A percentile compares a stretch with the other conserved stretches of the same genome.
Evolutionary conservation across 92 coral and sea anemone species (phyloP).

Genomic region (Chrysogorgia sp.): DNA sequence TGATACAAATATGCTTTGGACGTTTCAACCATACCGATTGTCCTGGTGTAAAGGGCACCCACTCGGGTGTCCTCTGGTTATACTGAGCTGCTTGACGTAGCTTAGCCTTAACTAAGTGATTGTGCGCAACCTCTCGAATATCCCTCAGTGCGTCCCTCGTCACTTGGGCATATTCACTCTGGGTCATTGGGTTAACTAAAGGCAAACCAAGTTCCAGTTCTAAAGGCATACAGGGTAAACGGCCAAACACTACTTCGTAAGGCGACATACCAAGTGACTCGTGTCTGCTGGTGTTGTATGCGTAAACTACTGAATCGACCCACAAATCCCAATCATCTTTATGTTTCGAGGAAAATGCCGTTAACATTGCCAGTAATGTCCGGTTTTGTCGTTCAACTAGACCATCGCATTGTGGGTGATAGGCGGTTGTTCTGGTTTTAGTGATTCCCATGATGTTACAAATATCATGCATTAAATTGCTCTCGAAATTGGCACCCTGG

Average conservation of each 20-base stretch:
- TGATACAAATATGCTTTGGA: too few relatives aligned
- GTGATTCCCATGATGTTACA: constrained; percentile 55
- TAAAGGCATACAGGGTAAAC: constrained; percentile 43
- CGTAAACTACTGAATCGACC: constrained; percentile 44
- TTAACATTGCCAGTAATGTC: constrained; percentile 33
- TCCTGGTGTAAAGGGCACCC: too few relatives aligned
- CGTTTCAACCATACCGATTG: too few relatives aligned
- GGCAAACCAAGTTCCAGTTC: constrained; percentile 51
- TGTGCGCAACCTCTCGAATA: not conserved
- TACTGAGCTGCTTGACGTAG: too few relatives aligned
- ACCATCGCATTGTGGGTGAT: constrained; percentile 54
- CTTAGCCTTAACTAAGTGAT: constrained; percentile 22
- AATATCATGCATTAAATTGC: constrained; percentile 53
- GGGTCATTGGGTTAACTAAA: constrained; percentile 6
- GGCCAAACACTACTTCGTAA: constrained; percentile 46
- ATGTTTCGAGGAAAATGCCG: constrained; percentile 29
- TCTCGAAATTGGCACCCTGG: constrained; percentile 62
- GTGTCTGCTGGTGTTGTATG: constrained; percentile 48
- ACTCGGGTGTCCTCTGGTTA: too few relatives aligned
- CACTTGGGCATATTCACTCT: constrained; percentile 4
- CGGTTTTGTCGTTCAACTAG: constrained; percentile 52
- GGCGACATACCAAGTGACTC: constrained; percentile 37
- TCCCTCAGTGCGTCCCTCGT: not conserved
- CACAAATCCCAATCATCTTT: constrained; percentile 52
- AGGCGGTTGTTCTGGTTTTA: constrained; percentile 42